Conservation (phyloP, 1,140 invertebrate genomes). For the Drosophila nasuta region DNA sequence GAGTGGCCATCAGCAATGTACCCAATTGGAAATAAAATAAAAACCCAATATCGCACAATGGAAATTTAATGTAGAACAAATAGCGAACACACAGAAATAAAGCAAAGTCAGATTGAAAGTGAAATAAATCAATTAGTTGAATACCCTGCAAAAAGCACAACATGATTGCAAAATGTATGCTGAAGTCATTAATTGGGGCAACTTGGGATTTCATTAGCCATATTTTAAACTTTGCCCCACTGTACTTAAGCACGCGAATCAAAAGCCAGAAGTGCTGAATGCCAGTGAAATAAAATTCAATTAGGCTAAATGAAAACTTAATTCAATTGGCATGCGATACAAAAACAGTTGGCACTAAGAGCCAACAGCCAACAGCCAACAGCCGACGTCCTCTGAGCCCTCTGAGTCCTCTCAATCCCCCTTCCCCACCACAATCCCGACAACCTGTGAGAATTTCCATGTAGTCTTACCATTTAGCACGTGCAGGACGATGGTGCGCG, state of each 20-base stretch:
- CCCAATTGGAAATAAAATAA: constrained; percentile 69
- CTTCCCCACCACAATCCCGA: not conserved
- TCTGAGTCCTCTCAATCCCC: no score
- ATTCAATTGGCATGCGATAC: constrained; percentile 75
- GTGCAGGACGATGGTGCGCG: constrained; percentile 82
- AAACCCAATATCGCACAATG: constrained; percentile 54
- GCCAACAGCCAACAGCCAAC: not conserved
- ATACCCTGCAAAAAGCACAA: not conserved
- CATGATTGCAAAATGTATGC: not conserved
- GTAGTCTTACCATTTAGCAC: constrained; percentile 81
- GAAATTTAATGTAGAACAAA: constrained; percentile 13
- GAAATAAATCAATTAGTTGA: not conserved
- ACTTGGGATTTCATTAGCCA: no score
- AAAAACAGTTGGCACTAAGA: constrained; percentile 64
- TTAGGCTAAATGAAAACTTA: constrained; percentile 84
- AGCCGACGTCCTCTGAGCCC: not conserved
- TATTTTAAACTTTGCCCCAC: constrained; percentile 25
- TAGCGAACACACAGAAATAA: constrained; percentile 12
- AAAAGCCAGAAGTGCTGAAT: constrained; percentile 66
- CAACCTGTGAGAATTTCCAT: not conserved
- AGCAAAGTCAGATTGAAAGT: constrained; percentile 3
- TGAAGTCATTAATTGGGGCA: not conserved
- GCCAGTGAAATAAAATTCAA: constrained; percentile 78
- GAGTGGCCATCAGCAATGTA: constrained; percentile 44
- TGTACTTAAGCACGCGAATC: constrained; percentile 53